These are phyloP conservation scores for Pangasius djambal DNA, from an alignment of 2,797 vertebrate genomes.

Conservation along the genomic window DNA sequence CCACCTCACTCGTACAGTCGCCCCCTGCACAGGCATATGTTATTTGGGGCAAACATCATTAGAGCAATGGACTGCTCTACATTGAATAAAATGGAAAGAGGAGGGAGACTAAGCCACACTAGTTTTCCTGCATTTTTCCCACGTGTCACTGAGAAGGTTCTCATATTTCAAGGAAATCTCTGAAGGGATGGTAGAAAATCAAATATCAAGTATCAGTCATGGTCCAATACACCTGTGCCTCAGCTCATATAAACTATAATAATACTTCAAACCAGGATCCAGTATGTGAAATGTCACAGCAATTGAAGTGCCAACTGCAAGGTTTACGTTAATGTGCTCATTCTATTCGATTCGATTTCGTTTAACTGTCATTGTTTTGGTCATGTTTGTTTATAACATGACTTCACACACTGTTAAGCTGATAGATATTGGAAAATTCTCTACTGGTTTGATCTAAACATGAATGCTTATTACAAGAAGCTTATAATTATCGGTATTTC, in stretches of 20 bases:
- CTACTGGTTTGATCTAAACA: neutral
- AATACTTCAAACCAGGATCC: neutral
- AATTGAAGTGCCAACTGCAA: neutral
- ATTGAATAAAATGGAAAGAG: slow-evolving; percentile 65
- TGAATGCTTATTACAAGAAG: neutral
- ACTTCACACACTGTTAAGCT: neutral
- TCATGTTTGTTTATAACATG: neutral
- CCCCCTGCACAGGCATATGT: slow-evolving; percentile 37
- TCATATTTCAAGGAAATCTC: neutral
- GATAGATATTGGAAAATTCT: neutral
- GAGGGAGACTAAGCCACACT: neutral
- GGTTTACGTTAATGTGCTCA: neutral
- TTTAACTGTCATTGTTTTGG: neutral
- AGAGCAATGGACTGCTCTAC: slow-evolving; percentile 61
- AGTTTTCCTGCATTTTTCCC: neutral
- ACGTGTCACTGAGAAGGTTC: neutral
- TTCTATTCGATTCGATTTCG: neutral
- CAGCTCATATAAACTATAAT: neutral
- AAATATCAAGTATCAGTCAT: neutral
- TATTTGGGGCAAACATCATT: slow-evolving; percentile 68
- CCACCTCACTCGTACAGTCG: slow-evolving; percentile 42
- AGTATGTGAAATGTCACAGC: neutral
- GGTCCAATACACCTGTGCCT: neutral
- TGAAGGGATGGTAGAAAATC: neutral
- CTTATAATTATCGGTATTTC: neutral